Evolutionary conservation across 2,113 vertebrate genomes (phyloP).

Genomic region (Callopanchax toddi): DNA sequence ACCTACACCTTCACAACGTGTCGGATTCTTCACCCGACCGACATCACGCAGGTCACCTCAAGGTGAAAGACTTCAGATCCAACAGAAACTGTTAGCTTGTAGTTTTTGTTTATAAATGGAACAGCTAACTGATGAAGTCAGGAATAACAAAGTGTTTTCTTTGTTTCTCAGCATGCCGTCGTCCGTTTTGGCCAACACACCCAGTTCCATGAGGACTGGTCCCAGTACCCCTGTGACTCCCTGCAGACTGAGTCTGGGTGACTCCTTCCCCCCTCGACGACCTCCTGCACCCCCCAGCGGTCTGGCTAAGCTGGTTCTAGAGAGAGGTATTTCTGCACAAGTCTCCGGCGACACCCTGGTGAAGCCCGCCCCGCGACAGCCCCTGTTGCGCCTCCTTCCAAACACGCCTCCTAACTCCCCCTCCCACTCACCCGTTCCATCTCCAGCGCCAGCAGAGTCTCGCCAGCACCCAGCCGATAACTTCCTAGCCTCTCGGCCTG

Average conservation of each 20-base stretch:
- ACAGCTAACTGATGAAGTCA: too few relatives aligned
- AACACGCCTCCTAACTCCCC: conserved; percentile 78
- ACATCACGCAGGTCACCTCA: conserved; percentile 91
- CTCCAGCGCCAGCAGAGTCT: conserved; percentile 81
- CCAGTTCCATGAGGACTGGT: conserved; percentile 79
- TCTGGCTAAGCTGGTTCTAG: conserved; percentile 89
- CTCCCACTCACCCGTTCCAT: conserved; percentile 64
- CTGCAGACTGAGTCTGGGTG: conserved; percentile 86
- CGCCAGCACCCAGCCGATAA: conserved; percentile 84
- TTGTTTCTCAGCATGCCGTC: conserved; percentile 57
- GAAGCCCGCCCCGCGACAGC: conserved; percentile 49
- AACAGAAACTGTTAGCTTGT: too few relatives aligned
- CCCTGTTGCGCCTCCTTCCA: conserved; percentile 56
- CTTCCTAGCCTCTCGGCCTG: conserved; percentile 94
- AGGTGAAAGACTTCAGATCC: conserved; percentile 81
- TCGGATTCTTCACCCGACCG: conserved; percentile 93
- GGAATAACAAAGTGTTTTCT: background rate
- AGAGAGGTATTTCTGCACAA: conserved; percentile 92
- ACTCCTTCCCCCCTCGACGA: conserved; percentile 84
- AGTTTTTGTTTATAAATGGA: too few relatives aligned
- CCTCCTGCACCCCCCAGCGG: conserved; percentile 79
- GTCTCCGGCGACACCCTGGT: conserved; percentile 77
- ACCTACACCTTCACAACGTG: conserved; percentile 98
- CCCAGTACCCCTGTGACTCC: conserved; percentile 84
- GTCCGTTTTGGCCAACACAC: conserved; percentile 73